Evolutionary conservation across 1,140 invertebrate genomes (phyloP).

Genomic region (Adoxophyes honmai): DNA sequence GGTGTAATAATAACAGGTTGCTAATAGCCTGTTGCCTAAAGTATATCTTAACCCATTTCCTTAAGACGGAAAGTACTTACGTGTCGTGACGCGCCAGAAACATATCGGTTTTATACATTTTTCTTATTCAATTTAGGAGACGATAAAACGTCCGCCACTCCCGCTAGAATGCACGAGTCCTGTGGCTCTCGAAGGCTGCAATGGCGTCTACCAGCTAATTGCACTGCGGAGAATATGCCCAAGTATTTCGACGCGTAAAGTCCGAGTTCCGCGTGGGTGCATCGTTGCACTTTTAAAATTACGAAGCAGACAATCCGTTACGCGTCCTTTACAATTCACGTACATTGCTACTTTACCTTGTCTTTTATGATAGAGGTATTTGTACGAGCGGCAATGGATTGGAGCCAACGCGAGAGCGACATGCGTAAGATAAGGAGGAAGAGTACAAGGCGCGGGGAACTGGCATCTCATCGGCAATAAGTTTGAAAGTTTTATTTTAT

Average conservation of each 20-base stretch:
- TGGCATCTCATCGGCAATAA: constrained; percentile 26
- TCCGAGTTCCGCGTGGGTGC: constrained; percentile 24
- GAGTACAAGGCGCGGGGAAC: constrained; percentile 3
- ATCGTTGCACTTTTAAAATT: constrained; percentile 24
- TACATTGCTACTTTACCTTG: constrained; percentile 2
- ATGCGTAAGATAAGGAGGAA: neutral
- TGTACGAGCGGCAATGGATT: neutral
- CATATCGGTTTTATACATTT: too few species aligned
- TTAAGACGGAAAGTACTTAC: too few species aligned
- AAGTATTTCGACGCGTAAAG: constrained; percentile 13
- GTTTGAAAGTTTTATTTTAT: constrained; percentile 29
- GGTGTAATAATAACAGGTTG: too few species aligned
- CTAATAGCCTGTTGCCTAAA: too few species aligned
- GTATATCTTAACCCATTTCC: too few species aligned
- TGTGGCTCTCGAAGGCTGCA: constrained; percentile 2
- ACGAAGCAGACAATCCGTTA: neutral
- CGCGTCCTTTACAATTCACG: neutral
- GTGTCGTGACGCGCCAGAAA: too few species aligned
- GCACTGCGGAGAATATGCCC: constrained; percentile 8
- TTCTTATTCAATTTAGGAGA: too few species aligned
- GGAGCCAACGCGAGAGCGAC: neutral
- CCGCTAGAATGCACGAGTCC: neutral
- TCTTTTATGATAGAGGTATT: neutral
- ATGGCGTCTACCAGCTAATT: constrained; percentile 14
- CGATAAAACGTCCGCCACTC: neutral